Conservation (phyloP, 2,113 vertebrate species). For the Alethe diademata region DNA sequence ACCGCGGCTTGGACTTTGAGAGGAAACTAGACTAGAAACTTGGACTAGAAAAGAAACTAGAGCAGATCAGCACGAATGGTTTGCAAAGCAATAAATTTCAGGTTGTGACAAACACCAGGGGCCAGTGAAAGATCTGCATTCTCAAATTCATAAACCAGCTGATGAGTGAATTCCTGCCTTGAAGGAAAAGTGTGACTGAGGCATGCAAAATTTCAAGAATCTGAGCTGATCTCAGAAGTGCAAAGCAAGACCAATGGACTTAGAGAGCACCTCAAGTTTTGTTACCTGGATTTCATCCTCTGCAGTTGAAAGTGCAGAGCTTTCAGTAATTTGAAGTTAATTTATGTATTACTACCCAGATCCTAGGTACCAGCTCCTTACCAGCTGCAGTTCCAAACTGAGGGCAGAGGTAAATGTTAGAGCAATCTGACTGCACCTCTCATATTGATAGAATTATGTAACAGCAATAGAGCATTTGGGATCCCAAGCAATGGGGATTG, state of each 20-base stretch:
- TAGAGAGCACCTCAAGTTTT: not conserved
- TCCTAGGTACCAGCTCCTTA: not conserved
- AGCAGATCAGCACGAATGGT: not conserved
- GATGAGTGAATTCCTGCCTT: not conserved
- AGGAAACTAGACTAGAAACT: not conserved
- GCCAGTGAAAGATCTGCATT: not conserved
- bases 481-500: not conserved
- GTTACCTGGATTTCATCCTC: not conserved
- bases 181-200: not conserved
- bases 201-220: not conserved
- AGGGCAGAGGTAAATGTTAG: not conserved
- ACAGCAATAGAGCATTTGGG: not conserved
- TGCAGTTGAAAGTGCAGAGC: not conserved
- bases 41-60: not conserved
- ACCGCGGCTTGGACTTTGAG: not conserved
- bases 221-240: not conserved
- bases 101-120: not conserved
- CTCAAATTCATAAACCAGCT: not conserved
- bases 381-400: not conserved
- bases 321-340: not conserved
- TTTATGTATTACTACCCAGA: not conserved
- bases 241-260: fast-evolving
- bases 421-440: not conserved
- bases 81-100: not conserved
- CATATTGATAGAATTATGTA: not conserved